These are phyloP conservation scores for Pseudomyrmex cubaensis DNA, from an alignment of 1,140 invertebrate genomes.

Conservation along the genomic window DNA sequence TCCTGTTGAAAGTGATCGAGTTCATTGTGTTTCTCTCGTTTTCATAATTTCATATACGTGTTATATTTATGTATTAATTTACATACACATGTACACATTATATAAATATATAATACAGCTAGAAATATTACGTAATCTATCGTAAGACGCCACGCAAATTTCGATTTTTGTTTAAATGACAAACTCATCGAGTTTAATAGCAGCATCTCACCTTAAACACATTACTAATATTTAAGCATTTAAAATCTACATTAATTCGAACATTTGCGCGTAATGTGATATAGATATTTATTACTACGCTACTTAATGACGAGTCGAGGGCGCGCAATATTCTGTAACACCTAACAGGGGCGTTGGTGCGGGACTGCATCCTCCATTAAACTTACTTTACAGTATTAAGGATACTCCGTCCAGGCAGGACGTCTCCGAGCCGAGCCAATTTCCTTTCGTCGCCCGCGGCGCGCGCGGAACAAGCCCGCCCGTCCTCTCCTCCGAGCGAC, in stretches of 20 bases:
- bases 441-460: slow-evolving; percentile 50
- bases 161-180: background rate
- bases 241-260: background rate
- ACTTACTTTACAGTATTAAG: slow-evolving; percentile 57
- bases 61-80: background rate
- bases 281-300: slow-evolving; percentile 41
- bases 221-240: background rate
- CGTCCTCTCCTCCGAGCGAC: background rate
- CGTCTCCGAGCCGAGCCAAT: slow-evolving; percentile 63
- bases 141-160: background rate
- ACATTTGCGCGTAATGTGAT: slow-evolving; percentile 12
- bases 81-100: background rate
- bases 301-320: slow-evolving; percentile 10
- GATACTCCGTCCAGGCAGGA: slow-evolving; percentile 41
- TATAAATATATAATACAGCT: too few relatives aligned
- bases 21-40: background rate
- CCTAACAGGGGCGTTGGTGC: background rate
- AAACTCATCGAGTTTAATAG: background rate
- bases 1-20: too few relatives aligned
- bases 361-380: slow-evolving; percentile 31
- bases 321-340: slow-evolving; percentile 9
- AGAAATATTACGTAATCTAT: too few relatives aligned
- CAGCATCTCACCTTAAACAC: background rate
- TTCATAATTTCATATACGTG: background rate
- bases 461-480: slow-evolving; percentile 5